A percentile compares a stretch with the other conserved stretches of the same genome.
phyloP scores from a whole-genome alignment of 2,888 invertebrate species.

The Eilema griseolum region DNA sequence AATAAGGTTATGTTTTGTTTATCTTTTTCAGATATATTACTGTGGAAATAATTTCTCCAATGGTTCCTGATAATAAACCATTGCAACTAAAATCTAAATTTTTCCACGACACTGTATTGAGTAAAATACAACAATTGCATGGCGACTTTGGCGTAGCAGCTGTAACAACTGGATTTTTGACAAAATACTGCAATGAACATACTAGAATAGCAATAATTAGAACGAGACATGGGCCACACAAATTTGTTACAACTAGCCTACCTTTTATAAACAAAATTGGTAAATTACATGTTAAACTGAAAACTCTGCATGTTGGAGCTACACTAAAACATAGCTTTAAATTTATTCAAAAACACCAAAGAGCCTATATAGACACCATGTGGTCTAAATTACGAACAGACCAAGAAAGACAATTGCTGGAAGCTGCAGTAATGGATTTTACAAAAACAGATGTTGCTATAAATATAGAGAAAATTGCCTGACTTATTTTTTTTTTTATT shows the following conservation, averaged over 20 bases:
- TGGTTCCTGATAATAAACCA: constrained; percentile 80
- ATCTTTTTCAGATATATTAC: constrained; percentile 88
- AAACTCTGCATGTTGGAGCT: constrained; percentile 91
- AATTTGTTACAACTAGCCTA: constrained; percentile 89
- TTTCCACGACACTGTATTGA: constrained; percentile 86
- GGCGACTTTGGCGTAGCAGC: constrained; percentile 93
- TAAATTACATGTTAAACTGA: constrained; percentile 87
- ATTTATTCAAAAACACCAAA: constrained; percentile 90
- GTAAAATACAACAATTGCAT: constrained; percentile 89
- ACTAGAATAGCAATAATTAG: constrained; percentile 92
- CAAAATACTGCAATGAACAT: constrained; percentile 92
- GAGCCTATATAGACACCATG: constrained; percentile 88
- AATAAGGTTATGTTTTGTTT: background rate
- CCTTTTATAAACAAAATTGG: constrained; percentile 91
- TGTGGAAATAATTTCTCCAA: constrained; percentile 87
- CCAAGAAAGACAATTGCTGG: constrained; percentile 87
- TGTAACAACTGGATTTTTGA: constrained; percentile 90
- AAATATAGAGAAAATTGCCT: constrained; percentile 77
- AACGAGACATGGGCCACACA: constrained; percentile 91
- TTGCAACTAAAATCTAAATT: constrained; percentile 83
- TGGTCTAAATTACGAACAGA: constrained; percentile 88
- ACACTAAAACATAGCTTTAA: constrained; percentile 93
- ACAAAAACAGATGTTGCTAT: constrained; percentile 79
- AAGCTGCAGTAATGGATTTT: constrained; percentile 80
- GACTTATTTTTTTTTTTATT: constrained; percentile 27